A percentile compares a stretch with the other conserved stretches of the same genome.
These are phyloP conservation scores for Vicugna pacos DNA, from an alignment of 2,113 vertebrate species.

Conservation along the genomic window DNA sequence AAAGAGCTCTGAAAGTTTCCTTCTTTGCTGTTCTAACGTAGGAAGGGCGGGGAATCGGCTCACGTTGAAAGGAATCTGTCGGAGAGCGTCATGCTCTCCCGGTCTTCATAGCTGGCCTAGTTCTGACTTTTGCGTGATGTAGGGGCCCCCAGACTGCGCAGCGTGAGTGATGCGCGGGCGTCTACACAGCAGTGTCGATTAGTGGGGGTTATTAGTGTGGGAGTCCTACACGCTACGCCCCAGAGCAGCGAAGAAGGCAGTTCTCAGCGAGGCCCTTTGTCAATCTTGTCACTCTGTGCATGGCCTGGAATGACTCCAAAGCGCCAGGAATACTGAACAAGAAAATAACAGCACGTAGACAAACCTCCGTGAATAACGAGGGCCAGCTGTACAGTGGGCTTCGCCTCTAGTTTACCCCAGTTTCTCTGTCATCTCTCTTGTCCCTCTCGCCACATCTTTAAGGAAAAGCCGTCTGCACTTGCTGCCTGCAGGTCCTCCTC, in stretches of 20 bases:
- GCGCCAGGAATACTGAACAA: no score
- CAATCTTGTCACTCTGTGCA: fast-evolving
- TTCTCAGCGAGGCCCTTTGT: background rate
- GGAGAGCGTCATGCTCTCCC: background rate
- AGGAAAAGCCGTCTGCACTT: no score
- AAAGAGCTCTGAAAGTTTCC: background rate
- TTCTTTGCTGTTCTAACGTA: background rate
- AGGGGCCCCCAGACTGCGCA: background rate
- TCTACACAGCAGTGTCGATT: fast-evolving
- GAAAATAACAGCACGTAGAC: background rate
- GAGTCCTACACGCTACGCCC: fast-evolving
- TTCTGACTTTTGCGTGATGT: background rate
- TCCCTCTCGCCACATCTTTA: background rate
- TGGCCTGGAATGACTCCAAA: no score
- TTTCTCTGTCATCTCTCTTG: background rate
- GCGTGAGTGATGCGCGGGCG: fast-evolving
- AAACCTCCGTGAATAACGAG: background rate
- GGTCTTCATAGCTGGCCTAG: background rate
- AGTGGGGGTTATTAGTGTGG: fast-evolving
- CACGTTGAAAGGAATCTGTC: background rate
- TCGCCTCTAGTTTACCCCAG: fast-evolving
- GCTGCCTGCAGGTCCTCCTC: background rate
- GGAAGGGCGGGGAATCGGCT: background rate
- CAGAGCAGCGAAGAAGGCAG: background rate
- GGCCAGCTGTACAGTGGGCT: fast-evolving